Base-by-base conservation (phyloP, 2,888 invertebrate species). In the Hydroisotoma schaefferi region DNA sequence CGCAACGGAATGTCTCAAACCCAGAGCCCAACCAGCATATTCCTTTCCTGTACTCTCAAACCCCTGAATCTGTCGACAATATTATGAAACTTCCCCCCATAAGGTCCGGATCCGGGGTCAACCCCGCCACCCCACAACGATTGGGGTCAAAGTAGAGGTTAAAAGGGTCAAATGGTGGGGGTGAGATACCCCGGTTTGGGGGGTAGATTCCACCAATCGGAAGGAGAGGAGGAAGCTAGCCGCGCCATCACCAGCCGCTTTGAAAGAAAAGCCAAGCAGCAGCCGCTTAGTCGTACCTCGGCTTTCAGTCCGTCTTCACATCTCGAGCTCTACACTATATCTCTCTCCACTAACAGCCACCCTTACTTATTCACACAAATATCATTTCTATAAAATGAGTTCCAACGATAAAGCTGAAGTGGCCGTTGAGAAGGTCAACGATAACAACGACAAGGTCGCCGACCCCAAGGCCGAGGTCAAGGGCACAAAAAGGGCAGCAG, bases 401-500 rank as follows among this genome's bases (percentile, higher is more conserved):
- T 83, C 87, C 54, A 72, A 70, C 80, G 88, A 87, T 81, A 88
- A 87, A 82, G 81, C 83, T 77, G 88, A 89, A 81, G 88, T 88
- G 80, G 87, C 87, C 75, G 87, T 88, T 73, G 88, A 88, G 81
- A 88, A 88, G 84, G 73, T 70, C 43, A 83, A 83, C 77, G 88
- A 87, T 77, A 83, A 81, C 79, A 77, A 76, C 74, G 88, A 88
- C 76, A 87, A 88, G 81, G 83, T 83, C 77, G 83, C 83, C 77
- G 87, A 88, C 77, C 83, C 85, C 59, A 88, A 88, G 82, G 86
- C 87, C 80, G 88, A 88, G 77, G 81, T 88, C 77, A 89, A 89
- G 82, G 89, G 88, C 80, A 87, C 87, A 77, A 90, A 90, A 82
- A 85, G 90, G 82, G 85, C 88, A 81, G 88, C 88, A 76, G 89